These are phyloP conservation scores for Protonibea diacanthus DNA, from an alignment of 2,797 vertebrate genomes.

Conservation along the genomic window DNA sequence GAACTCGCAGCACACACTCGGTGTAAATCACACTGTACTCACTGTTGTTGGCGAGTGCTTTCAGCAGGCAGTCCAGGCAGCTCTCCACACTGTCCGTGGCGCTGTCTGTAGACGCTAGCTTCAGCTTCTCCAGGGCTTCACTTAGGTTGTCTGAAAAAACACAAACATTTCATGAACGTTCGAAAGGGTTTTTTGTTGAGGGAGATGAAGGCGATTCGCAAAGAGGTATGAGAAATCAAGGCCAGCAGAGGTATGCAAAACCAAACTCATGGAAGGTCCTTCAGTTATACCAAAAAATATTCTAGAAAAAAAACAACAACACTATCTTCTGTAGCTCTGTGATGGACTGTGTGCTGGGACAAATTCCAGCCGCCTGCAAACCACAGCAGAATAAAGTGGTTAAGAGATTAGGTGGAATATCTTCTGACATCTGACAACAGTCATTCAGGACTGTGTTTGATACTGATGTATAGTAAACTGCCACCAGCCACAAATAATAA, in stretches of 20 bases:
- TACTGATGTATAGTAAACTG: not conserved
- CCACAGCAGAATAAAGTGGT: not conserved
- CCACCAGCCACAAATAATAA: not conserved
- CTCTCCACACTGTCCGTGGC: conserved; percentile 91
- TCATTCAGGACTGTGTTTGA: not conserved
- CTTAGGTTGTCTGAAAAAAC: conserved; percentile 92
- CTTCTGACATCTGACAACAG: not conserved
- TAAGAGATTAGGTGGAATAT: not conserved
- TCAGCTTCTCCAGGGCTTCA: conserved; percentile 95
- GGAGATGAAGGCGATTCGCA: not conserved
- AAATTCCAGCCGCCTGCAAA: not conserved
- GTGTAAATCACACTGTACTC: conserved; percentile 77
- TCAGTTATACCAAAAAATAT: not conserved
- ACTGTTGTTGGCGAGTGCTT: conserved; percentile 95
- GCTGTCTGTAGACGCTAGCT: conserved; percentile 91
- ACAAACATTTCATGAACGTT: conserved; percentile 35
- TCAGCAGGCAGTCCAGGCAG: conserved; percentile 96
- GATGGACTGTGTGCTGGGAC: not conserved
- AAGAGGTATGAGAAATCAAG: not conserved
- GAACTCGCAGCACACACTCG: not conserved
- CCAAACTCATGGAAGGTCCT: not conserved
- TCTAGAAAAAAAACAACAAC: no score
- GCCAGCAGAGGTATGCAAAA: not conserved
- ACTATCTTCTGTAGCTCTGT: not conserved
- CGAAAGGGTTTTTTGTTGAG: no score